phyloP scores from a whole-genome alignment of 2,113 vertebrate species.

The Chroicocephalus ridibundus region DNA sequence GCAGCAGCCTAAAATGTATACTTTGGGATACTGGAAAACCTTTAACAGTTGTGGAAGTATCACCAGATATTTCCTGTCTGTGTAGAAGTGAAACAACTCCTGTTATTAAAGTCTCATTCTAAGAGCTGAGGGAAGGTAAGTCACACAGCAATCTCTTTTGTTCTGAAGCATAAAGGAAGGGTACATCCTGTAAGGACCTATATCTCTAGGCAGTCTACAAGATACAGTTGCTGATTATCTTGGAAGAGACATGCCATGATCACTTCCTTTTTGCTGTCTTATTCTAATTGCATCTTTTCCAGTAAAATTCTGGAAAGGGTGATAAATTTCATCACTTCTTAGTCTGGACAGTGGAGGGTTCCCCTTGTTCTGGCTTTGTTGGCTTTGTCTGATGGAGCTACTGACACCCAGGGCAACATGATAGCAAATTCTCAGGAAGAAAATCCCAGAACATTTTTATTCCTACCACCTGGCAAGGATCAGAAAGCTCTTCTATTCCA shows the following conservation, averaged over 20 bases:
- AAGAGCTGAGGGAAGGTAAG: background rate
- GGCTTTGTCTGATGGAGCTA: background rate
- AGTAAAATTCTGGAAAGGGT: background rate
- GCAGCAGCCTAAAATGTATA: background rate
- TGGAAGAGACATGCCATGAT: background rate
- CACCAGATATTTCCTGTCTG: background rate
- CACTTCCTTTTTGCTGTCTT: background rate
- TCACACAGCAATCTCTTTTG: background rate
- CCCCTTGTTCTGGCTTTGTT: background rate
- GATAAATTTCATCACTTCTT: background rate
- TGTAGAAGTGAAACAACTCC: background rate
- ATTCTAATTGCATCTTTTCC: background rate
- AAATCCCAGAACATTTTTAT: background rate
- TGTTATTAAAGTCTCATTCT: background rate
- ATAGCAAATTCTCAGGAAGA: background rate
- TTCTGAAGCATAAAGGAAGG: background rate
- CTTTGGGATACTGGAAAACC: background rate
- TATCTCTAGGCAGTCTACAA: background rate
- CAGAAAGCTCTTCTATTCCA: background rate
- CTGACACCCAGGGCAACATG: accelerated
- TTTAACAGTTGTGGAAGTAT: background rate
- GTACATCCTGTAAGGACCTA: background rate
- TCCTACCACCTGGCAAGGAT: background rate
- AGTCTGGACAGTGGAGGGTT: background rate
- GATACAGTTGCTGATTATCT: background rate